Base-by-base conservation (phyloP, 2,888 invertebrate species). In the Lacanobia oleracea region DNA sequence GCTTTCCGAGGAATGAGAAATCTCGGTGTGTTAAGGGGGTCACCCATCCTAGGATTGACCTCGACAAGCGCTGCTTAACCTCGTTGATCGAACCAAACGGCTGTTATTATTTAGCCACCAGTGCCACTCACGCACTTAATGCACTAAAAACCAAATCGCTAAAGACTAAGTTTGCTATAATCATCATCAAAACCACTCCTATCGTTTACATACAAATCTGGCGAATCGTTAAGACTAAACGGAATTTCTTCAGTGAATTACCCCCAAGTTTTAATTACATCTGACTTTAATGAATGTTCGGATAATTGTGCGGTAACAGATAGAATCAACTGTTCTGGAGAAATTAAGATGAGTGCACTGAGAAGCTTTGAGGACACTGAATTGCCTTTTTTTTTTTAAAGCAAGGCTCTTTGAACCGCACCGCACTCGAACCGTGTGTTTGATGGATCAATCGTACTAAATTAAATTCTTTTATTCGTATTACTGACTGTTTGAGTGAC, bases 251-350 rank as follows among this genome's bases (percentile, higher is more conserved):
- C 65, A 66, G 62, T 59, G 79, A 84, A 79, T 82, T 79, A 79
- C 70, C 74, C 72, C 62, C 79, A 21, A 84, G 63, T 79, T 83
- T 82, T 84, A 84, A 83, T 84, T 82, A 79, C 79, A 62, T 76
- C 73, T 60, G 65, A 74, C 66, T 82, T 75, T 79, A 84, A 84
- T 85, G 53, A 82, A 82, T 79, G 66, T 16, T 79, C 21, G 53
- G 23, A 43, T 73, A 72, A 81, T 75, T 78, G 70, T 83, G 27
- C 9, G 21, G 53, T 62, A 76, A 82, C 70, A 84, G 84, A 82
- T 74, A 53, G 67, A 71, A 72, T 70, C 53, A 63, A 76, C 69
- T 59, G 50, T 53, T 75, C 56, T 16, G 21, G 48, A 21, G 48
- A 74, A 56, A 68, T 71, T 57, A 48, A 56, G 67, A 54, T 43